A percentile compares a stretch with the other conserved stretches of the same genome.
These are phyloP conservation scores for Leptinotarsa undecemlineata DNA, from an alignment of 1,140 invertebrate genomes.

Conservation along the genomic window DNA sequence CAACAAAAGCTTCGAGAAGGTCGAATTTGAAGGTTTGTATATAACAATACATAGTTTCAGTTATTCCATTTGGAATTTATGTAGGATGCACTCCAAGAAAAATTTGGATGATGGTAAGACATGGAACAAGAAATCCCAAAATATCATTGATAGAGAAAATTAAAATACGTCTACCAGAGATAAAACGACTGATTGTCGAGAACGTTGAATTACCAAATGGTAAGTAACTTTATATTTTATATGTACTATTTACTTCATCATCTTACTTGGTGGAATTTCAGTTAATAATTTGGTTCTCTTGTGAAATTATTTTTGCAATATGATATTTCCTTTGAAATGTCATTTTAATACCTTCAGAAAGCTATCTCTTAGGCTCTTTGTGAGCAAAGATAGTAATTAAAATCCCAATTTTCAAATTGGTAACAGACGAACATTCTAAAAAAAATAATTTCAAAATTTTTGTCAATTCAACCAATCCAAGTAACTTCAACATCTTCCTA, in stretches of 20 bases:
- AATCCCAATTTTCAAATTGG: too few relatives aligned
- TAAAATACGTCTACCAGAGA: slow-evolving; percentile 55
- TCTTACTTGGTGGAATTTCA: too few relatives aligned
- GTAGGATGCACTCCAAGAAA: slow-evolving; percentile 65
- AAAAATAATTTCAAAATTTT: too few relatives aligned
- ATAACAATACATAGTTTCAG: not conserved
- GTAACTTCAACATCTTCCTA: too few relatives aligned
- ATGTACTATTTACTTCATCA: not conserved
- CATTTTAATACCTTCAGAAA: too few relatives aligned
- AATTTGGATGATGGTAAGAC: slow-evolving; percentile 69
- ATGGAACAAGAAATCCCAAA: slow-evolving; percentile 70
- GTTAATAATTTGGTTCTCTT: too few relatives aligned
- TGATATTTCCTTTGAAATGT: too few relatives aligned
- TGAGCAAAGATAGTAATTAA: too few relatives aligned
- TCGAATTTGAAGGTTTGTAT: slow-evolving; percentile 60
- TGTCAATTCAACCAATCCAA: too few relatives aligned
- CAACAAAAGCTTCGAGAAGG: slow-evolving; percentile 60
- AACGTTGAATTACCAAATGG: slow-evolving; percentile 44
- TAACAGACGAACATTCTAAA: too few relatives aligned
- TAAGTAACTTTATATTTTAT: slow-evolving; percentile 16
- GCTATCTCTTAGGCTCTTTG: too few relatives aligned
- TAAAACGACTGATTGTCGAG: slow-evolving; percentile 60
- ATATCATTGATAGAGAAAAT: slow-evolving; percentile 60
- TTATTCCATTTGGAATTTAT: slow-evolving; percentile 31
- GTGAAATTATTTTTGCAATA: too few relatives aligned